These are phyloP conservation scores for Dryobotodes eremita DNA, from an alignment of 2,888 invertebrate genomes.

Conservation along the genomic window DNA sequence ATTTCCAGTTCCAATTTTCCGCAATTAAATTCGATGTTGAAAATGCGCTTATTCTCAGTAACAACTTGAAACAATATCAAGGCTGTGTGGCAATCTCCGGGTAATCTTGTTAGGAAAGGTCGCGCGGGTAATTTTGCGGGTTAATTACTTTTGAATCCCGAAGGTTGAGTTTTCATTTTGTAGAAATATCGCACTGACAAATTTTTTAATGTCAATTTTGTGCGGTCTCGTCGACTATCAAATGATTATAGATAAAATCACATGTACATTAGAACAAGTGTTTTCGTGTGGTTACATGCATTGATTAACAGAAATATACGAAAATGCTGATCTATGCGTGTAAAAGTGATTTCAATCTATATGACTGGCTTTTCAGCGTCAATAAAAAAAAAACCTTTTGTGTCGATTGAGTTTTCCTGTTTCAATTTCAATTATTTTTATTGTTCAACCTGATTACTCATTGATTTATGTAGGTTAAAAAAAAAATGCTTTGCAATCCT, in stretches of 20 bases:
- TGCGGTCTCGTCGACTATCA: not conserved
- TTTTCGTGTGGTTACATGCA: not conserved
- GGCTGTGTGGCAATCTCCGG: conserved; percentile 60
- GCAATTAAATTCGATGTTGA: conserved; percentile 4
- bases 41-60: conserved; percentile 41
- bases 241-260: not conserved
- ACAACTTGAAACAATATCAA: conserved; percentile 48
- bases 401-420: not conserved
- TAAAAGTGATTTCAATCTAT: not conserved
- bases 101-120: conserved; percentile 66
- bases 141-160: conserved; percentile 61
- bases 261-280: not conserved
- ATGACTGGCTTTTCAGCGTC: not conserved
- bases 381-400: not conserved
- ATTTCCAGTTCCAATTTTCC: not conserved
- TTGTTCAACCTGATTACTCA: too few species aligned
- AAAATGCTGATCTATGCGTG: not conserved
- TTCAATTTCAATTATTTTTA: not conserved
- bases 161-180: conserved; percentile 46
- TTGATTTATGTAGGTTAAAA: not conserved
- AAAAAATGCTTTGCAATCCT: not conserved
- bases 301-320: not conserved
- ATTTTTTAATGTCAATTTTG: conserved; percentile 19
- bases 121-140: conserved; percentile 39
- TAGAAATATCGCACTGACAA: conserved; percentile 22